Percentiles rank a stretch among this genome's conserved stretches.
phyloP scores from a whole-genome alignment of 2,113 vertebrate genomes.

The Entelurus aequoreus region DNA sequence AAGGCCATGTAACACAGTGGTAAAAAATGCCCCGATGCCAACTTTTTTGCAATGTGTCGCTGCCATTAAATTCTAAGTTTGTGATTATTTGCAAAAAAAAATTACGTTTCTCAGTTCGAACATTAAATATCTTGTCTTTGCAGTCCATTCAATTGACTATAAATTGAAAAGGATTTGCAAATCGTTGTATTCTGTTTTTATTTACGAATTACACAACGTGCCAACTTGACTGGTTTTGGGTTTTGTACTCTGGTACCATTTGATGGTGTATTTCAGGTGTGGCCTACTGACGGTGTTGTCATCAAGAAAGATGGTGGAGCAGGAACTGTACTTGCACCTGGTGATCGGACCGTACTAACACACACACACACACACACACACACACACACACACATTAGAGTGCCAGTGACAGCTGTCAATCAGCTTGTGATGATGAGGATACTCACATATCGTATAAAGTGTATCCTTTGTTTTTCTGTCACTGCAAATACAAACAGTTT shows the following conservation, averaged over 20 bases:
- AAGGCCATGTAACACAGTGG: no score
- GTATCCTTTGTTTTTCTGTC: not conserved
- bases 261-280: conserved; percentile 13
- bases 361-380: not conserved
- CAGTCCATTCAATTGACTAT: no score
- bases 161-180: no score
- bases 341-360: not conserved
- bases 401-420: not conserved
- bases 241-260: conserved; percentile 1
- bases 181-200: no score
- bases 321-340: conserved; percentile 8
- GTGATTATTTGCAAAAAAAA: no score
- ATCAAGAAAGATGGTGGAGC: conserved; percentile 17
- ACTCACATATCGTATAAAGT: conserved; percentile 9
- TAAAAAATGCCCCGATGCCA: no score
- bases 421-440: not conserved
- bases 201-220: no score
- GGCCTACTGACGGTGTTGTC: conserved; percentile 10
- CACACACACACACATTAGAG: not conserved
- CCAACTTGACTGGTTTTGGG: not conserved
- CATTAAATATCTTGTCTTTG: no score
- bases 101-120: no score
- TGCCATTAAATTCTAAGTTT: no score
- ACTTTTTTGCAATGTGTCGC: no score
- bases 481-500: not conserved